Conservation (phyloP, 2,888 invertebrate genomes). For the Siphlonurus alternatus region DNA sequence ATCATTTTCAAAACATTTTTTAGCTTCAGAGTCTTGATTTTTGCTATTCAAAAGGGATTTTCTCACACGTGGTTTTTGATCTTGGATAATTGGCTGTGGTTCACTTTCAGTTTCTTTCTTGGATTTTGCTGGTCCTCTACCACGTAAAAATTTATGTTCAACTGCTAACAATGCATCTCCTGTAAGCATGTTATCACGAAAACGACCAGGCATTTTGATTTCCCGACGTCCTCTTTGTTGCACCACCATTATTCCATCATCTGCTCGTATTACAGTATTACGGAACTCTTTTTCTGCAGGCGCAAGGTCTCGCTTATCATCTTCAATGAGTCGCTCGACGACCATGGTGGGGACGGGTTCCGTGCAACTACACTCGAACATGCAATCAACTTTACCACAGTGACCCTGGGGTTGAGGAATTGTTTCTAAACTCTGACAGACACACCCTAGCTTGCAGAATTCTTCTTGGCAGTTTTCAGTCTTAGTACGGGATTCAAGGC, state of each 20-base stretch:
- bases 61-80: neutral
- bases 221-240: conserved; percentile 34
- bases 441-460: conserved; percentile 44
- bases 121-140: neutral
- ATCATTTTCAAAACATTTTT: too few species aligned
- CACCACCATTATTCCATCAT: conserved; percentile 41
- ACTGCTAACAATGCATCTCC: conserved; percentile 3
- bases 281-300: conserved; percentile 55
- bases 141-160: neutral
- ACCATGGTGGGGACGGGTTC: conserved; percentile 20
- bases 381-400: conserved; percentile 42
- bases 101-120: neutral
- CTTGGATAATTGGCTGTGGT: too few species aligned
- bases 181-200: conserved; percentile 33
- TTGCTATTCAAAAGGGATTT: neutral
- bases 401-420: conserved; percentile 28
- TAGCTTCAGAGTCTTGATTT: neutral
- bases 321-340: conserved; percentile 30
- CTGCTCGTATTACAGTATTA: conserved; percentile 47
- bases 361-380: conserved; percentile 36
- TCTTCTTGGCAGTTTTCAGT: conserved; percentile 31
- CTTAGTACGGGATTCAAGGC: conserved; percentile 18
- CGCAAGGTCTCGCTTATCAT: conserved; percentile 37
- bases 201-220: conserved; percentile 42
- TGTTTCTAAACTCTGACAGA: conserved; percentile 37